Conservation (phyloP, 2,888 invertebrate species). For the Diploptera punctata region DNA sequence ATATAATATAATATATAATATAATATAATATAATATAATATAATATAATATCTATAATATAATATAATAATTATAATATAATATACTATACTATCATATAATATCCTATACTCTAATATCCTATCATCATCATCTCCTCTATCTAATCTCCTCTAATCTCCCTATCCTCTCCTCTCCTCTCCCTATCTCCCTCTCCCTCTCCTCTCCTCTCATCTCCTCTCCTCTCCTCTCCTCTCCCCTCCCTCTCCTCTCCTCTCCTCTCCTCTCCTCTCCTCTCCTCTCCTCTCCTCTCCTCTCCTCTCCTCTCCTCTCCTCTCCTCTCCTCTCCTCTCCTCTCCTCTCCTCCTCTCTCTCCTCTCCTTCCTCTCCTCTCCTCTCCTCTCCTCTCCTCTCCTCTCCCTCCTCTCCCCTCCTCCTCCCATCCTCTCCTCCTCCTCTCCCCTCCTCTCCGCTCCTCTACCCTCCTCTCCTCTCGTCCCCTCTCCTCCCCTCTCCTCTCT, state of each 20-base stretch:
- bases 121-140: too few species aligned
- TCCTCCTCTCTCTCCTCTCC: not conserved
- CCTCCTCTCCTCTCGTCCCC: not conserved
- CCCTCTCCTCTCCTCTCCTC: not conserved
- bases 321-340: not conserved
- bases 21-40: too few species aligned
- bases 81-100: too few species aligned
- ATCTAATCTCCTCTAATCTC: not conserved
- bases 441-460: not conserved
- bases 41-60: too few species aligned
- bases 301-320: not conserved
- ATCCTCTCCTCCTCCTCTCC: too few species aligned
- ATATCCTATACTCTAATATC: too few species aligned
- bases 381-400: not conserved
- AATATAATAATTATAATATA: too few species aligned
- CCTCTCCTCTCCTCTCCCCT: not conserved
- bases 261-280: not conserved
- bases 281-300: not conserved
- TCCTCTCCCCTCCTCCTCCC: too few species aligned
- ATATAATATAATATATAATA: too few species aligned
- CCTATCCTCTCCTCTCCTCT: not conserved
- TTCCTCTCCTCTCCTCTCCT: not conserved
- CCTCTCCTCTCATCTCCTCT: not conserved
- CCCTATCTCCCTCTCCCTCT: too few species aligned
- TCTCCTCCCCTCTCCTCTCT: not conserved